Conservation (phyloP, 2,113 vertebrate genomes). For the Accipiter virgatus region DNA sequence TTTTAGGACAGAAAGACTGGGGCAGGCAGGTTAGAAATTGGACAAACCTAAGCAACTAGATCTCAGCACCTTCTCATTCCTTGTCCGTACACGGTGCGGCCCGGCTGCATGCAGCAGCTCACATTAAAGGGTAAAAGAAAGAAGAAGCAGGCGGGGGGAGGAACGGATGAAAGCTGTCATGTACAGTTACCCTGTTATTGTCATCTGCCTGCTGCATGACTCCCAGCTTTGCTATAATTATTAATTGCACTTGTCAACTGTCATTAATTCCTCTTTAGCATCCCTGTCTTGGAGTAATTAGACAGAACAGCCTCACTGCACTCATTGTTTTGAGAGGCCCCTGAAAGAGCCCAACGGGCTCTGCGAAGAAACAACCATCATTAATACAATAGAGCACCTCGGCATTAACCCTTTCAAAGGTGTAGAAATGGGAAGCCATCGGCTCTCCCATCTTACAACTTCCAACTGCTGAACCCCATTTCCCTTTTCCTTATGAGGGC, state of each 20-base stretch:
- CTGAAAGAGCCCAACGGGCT: conserved; percentile 72
- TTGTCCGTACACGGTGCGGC: not conserved
- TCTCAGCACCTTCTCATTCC: not conserved
- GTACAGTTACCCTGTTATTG: conserved; percentile 77
- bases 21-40: not conserved
- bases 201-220: conserved; percentile 81
- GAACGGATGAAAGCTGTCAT: conserved; percentile 75
- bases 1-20: not conserved
- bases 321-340: conserved; percentile 77
- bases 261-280: conserved; percentile 89
- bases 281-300: conserved; percentile 82
- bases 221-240: conserved; percentile 85
- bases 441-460: accelerated
- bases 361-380: conserved; percentile 57
- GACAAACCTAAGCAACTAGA: not conserved
- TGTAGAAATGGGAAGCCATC: not conserved
- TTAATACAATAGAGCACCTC: conserved; percentile 70
- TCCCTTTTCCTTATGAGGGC: not conserved
- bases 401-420: conserved; percentile 64
- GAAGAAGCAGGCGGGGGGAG: not conserved
- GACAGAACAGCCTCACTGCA: conserved; percentile 79
- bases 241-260: conserved; percentile 89
- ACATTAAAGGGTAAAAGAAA: conserved; percentile 45
- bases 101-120: conserved; percentile 27
- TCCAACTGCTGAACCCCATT: accelerated